Evolutionary conservation across 2,113 vertebrate species (phyloP), one percentile per base, ranked within the genome.

Genomic region (Labeo rohita): DNA sequence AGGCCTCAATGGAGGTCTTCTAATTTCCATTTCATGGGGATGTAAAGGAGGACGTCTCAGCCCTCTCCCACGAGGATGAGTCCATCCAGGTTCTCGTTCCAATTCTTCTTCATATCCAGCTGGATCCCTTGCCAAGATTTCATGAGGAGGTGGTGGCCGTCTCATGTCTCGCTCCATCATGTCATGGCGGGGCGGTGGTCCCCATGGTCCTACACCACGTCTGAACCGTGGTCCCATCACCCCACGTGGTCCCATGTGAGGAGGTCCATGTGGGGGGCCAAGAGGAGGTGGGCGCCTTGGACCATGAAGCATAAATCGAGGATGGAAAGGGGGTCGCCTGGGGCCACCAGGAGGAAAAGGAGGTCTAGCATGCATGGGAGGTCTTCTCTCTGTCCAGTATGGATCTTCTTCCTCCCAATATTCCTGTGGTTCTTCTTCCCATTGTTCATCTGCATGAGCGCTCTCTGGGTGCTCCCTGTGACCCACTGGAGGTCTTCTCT

Each of bases 361-460:
- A 18, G 92, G 93, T 88, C 94, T 91, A 12, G 88, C 95, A 80
- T 93, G 95, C 74, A 95, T 93, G 43, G 94, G 95, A 84, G 96
- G 94, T 83, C 95, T 93, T 72, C 95, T 95, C 83, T 97, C 97
- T 88, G 93, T 94, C 92, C 96, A 96, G 85, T 96, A 98, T 0
- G 85, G 88, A 77, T 97, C 96, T 77, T 91, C 89, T 85, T 97
- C 96, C 78, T 96, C 95, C 82, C 92, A 94, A 92, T 95, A 98
- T 77, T 97, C 96, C 0, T 84, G 91, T 73, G 91, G 84, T 21
- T 95, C 96, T 15, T 97, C 96, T 89, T 95, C 95, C 97, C 97
- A 98, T 66, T 96, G 95, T 45, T 92, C 93, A 0, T 96, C 96
- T 91, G 95, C 91, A 94, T 52, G 63, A 50, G 63, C 68, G 23